Evolutionary conservation across 2,888 invertebrate species (phyloP).

Genomic region (Bruchidius siliquastri): DNA sequence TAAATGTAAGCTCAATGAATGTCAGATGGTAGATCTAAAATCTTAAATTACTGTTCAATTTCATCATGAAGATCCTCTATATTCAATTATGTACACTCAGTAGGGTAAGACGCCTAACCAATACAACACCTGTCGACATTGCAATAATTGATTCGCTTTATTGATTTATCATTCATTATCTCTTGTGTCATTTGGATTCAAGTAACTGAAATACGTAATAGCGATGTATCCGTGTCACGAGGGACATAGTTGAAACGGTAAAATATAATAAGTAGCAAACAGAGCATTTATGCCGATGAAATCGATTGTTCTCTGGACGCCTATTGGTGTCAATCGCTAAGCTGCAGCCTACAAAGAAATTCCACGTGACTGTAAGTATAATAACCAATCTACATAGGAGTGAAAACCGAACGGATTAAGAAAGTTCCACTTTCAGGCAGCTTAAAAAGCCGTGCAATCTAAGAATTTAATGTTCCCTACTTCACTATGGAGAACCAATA

Average conservation of each 20-base stretch:
- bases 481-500: too few species aligned
- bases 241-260: not conserved
- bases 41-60: not conserved
- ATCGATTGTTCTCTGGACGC: not conserved
- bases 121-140: not conserved
- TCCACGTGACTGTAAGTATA: not conserved
- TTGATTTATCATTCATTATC: not conserved
- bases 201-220: not conserved
- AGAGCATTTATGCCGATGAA: not conserved
- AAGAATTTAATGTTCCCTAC: too few species aligned
- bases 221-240: not conserved
- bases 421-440: not conserved
- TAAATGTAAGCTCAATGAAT: not conserved
- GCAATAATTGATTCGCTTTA: not conserved
- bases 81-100: not conserved
- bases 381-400: not conserved
- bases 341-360: not conserved
- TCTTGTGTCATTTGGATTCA: not conserved
- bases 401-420: not conserved
- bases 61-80: not conserved
- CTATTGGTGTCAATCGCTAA: not conserved
- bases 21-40: not conserved
- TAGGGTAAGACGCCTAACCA: not conserved
- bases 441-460: too few species aligned
- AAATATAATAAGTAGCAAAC: not conserved